phyloP scores from a whole-genome alignment of 2,797 vertebrate genomes.

The Podarcis lilfordi region DNA sequence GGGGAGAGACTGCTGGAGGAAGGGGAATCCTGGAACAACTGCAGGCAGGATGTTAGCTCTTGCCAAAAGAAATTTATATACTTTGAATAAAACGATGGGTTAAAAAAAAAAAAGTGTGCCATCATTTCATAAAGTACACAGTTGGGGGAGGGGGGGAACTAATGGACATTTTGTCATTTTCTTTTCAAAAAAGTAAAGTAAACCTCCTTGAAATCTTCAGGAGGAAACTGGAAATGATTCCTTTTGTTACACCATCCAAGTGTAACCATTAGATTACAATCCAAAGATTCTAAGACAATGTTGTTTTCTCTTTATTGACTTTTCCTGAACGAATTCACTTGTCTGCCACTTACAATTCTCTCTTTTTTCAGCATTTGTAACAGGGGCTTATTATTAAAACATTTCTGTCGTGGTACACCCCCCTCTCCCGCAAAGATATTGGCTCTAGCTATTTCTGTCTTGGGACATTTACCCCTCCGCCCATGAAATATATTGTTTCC shows the following conservation, averaged over 20 bases:
- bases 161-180: neutral
- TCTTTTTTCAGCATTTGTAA: conserved; percentile 32
- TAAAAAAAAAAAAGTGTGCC: no score
- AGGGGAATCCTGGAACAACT: no score
- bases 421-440: neutral
- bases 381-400: conserved; percentile 15
- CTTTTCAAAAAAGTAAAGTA: conserved; percentile 19
- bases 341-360: conserved; percentile 39
- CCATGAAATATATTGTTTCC: conserved; percentile 7
- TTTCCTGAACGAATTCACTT: conserved; percentile 38
- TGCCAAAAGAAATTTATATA: neutral
- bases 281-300: neutral
- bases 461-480: neutral
- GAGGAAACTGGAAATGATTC: neutral
- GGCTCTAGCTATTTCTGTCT: neutral
- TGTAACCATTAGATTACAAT: neutral
- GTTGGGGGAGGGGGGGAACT: neutral
- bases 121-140: neutral
- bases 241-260: neutral
- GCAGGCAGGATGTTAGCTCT: no score
- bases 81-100: neutral
- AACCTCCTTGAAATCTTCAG: conserved; percentile 24
- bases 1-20: no score
- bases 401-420: neutral
- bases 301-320: neutral